A percentile compares a stretch with the other conserved stretches of the same genome.
These are phyloP conservation scores for Phaonia tiefii DNA, from an alignment of 2,888 invertebrate species.

Conservation along the genomic window DNA sequence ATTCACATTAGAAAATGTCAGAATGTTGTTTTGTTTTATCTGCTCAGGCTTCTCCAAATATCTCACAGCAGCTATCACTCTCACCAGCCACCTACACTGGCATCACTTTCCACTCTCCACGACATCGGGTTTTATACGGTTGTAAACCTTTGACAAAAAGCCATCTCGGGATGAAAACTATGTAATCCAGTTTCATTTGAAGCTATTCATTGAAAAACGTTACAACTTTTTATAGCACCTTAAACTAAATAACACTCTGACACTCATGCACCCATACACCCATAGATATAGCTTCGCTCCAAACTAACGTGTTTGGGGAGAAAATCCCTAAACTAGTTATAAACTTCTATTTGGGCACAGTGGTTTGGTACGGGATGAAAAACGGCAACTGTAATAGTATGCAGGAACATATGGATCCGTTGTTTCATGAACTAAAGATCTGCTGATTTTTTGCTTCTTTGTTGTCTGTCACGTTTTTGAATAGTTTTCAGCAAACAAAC, in stretches of 20 bases:
- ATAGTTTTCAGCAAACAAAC: no score
- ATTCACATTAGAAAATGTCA: constrained; percentile 6
- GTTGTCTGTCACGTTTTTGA: no score
- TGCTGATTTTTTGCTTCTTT: no score
- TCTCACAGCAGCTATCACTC: constrained; percentile 13
- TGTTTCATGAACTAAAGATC: no score
- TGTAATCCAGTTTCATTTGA: constrained; percentile 49
- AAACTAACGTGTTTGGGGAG: background rate
- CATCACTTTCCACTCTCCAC: constrained; percentile 10
- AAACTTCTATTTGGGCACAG: background rate
- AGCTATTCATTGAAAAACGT: constrained; percentile 38
- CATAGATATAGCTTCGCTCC: constrained; percentile 24
- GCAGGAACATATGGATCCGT: no score
- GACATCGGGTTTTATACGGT: background rate
- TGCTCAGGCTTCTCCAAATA: background rate
- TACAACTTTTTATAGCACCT: constrained; percentile 32
- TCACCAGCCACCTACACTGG: background rate
- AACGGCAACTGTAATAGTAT: no score
- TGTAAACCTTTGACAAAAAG: constrained; percentile 13
- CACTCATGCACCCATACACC: constrained; percentile 7
- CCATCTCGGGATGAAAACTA: constrained; percentile 12
- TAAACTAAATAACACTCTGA: constrained; percentile 19
- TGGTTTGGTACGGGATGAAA: no score
- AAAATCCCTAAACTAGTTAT: constrained; percentile 35
- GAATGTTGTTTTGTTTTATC: background rate